Evolutionary conservation across 2,888 invertebrate species (phyloP).

Genomic region (Lypha dubia): DNA sequence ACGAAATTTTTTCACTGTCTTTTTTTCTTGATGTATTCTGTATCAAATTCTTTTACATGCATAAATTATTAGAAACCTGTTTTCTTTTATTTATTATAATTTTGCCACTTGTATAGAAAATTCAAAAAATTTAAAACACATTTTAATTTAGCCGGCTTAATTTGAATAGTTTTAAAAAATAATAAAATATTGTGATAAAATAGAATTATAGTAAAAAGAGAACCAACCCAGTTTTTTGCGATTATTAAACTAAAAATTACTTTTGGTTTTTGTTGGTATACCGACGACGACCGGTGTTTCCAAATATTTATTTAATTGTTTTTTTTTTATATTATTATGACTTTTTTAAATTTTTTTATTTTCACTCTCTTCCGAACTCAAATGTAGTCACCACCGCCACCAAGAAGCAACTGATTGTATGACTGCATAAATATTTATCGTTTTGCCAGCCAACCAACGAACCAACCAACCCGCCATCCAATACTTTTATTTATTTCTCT

Average conservation of each 20-base stretch:
- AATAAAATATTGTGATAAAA: slow-evolving; percentile 23
- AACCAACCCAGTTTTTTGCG: slow-evolving; percentile 35
- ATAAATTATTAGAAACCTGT: background rate
- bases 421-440: slow-evolving; percentile 27
- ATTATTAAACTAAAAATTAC: slow-evolving; percentile 43
- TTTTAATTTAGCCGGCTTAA: slow-evolving; percentile 30
- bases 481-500: slow-evolving; percentile 36
- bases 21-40: background rate
- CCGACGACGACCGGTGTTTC: slow-evolving; percentile 51
- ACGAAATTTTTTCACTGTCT: slow-evolving; percentile 3
- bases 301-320: slow-evolving; percentile 46
- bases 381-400: slow-evolving; percentile 59
- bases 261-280: slow-evolving; percentile 59
- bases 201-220: background rate
- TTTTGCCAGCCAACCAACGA: slow-evolving; percentile 22
- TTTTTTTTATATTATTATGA: background rate
- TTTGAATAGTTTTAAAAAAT: slow-evolving; percentile 21
- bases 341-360: background rate
- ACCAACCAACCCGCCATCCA: slow-evolving; percentile 10
- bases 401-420: slow-evolving; percentile 66
- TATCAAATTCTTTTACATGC: background rate
- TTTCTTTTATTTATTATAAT: background rate
- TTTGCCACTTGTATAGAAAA: slow-evolving; percentile 15
- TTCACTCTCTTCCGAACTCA: slow-evolving; percentile 24
- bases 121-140: slow-evolving; percentile 18